Percentiles rank a stretch among this genome's conserved stretches.
phyloP scores from a whole-genome alignment of 2,797 vertebrate species.

The Calcarius lapponicus region DNA sequence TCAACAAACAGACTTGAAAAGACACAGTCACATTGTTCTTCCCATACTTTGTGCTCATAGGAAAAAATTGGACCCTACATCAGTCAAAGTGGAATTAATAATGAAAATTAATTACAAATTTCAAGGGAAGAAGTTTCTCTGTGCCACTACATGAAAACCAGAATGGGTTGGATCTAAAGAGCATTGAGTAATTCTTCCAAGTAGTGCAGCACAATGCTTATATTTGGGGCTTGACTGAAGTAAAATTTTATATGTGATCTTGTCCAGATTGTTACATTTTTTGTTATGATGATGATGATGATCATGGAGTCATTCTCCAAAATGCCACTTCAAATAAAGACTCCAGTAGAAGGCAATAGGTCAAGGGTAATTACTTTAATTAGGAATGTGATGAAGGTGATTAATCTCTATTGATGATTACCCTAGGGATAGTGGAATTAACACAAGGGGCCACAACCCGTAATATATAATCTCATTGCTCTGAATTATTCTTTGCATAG shows the following conservation, averaged over 20 bases:
- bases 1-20: neutral
- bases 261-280: neutral
- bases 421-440: neutral
- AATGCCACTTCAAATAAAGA: neutral
- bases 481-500: neutral
- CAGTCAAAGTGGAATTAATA: neutral
- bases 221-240: neutral
- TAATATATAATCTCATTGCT: neutral
- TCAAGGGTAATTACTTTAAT: neutral
- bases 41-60: neutral
- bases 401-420: neutral
- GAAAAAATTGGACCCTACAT: neutral
- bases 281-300: neutral
- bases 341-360: neutral
- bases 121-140: neutral
- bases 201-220: neutral
- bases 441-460: rapidly evolving
- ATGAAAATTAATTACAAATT: neutral
- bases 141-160: neutral
- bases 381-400: neutral
- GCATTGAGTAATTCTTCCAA: neutral
- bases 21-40: neutral
- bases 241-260: neutral
- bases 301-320: neutral
- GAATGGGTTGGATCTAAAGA: neutral